phyloP scores from a whole-genome alignment of 2,113 vertebrate genomes.

The Delphinapterus leucas region DNA sequence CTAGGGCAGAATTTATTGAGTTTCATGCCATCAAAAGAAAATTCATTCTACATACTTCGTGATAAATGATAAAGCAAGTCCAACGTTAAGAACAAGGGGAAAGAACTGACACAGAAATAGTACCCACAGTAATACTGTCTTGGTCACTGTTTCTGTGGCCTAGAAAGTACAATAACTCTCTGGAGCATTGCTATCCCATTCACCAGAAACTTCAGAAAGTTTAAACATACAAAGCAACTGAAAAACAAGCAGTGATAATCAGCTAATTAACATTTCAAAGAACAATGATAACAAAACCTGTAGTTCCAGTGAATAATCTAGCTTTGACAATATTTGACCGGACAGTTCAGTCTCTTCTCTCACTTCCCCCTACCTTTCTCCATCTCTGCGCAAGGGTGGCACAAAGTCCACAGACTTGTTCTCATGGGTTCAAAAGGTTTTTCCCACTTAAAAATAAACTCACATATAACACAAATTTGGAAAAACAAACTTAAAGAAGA shows the following conservation, averaged over 20 bases:
- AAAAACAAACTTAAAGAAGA: neutral
- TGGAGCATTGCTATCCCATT: neutral
- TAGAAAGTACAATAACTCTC: slow-evolving; percentile 52
- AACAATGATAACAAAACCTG: slow-evolving; percentile 23
- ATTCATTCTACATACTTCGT: neutral
- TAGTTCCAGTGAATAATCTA: slow-evolving; percentile 6
- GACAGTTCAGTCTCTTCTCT: neutral
- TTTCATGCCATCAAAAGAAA: neutral
- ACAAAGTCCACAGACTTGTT: neutral
- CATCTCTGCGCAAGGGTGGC: neutral
- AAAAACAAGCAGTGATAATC: slow-evolving; percentile 31
- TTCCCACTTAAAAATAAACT: slow-evolving; percentile 11
- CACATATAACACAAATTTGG: slow-evolving; percentile 3
- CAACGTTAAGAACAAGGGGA: neutral
- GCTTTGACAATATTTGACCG: slow-evolving; percentile 1
- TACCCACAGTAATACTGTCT: neutral
- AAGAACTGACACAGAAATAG: neutral
- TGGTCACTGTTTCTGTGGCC: slow-evolving; percentile 1
- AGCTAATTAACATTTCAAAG: slow-evolving; percentile 60
- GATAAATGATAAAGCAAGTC: neutral
- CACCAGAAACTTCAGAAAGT: slow-evolving; percentile 15
- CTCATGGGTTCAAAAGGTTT: neutral
- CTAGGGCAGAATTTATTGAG: neutral
- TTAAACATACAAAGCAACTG: slow-evolving; percentile 42
- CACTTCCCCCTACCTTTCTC: neutral